These are phyloP conservation scores for Drosophila sechellia DNA, from an alignment of 1,140 invertebrate genomes.

Conservation along the genomic window DNA sequence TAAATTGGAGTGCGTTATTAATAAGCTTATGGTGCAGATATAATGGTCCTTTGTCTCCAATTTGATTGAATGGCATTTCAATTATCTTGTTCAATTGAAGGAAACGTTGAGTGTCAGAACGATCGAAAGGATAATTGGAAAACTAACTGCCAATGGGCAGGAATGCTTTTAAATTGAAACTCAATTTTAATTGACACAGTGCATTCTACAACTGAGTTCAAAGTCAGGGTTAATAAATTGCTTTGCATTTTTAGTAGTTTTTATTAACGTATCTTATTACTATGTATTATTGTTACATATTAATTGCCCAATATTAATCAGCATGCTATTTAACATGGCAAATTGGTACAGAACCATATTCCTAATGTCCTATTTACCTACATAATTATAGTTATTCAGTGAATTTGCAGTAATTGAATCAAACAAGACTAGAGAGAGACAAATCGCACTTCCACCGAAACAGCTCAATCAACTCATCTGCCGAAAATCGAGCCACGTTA, in stretches of 20 bases:
- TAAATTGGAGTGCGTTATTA: slow-evolving; percentile 41
- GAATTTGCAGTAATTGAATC: slow-evolving; percentile 42
- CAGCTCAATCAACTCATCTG: slow-evolving; percentile 43
- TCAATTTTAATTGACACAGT: not conserved
- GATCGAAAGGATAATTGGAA: slow-evolving; percentile 20
- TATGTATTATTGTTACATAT: too few species aligned
- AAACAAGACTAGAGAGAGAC: slow-evolving; percentile 38
- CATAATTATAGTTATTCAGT: slow-evolving; percentile 28
- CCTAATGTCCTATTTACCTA: slow-evolving; percentile 23
- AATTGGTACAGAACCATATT: slow-evolving; percentile 5
- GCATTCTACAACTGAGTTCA: not conserved
- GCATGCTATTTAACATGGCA: not conserved
- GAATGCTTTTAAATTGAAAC: slow-evolving; percentile 7
- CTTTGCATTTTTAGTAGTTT: not conserved
- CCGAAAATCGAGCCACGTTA: slow-evolving; percentile 45
- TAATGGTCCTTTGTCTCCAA: slow-evolving; percentile 34
- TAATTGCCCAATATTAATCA: too few species aligned
- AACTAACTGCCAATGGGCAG: slow-evolving; percentile 1
- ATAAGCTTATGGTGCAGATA: slow-evolving; percentile 34
- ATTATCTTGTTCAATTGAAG: slow-evolving; percentile 22
- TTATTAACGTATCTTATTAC: not conserved
- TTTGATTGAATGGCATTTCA: slow-evolving; percentile 27
- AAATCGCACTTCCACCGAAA: slow-evolving; percentile 24
- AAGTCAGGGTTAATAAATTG: not conserved
- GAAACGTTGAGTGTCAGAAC: slow-evolving; percentile 10